Evolutionary conservation across 1,140 invertebrate species (phyloP).

Genomic region (Drosophila pseudoananassae): DNA sequence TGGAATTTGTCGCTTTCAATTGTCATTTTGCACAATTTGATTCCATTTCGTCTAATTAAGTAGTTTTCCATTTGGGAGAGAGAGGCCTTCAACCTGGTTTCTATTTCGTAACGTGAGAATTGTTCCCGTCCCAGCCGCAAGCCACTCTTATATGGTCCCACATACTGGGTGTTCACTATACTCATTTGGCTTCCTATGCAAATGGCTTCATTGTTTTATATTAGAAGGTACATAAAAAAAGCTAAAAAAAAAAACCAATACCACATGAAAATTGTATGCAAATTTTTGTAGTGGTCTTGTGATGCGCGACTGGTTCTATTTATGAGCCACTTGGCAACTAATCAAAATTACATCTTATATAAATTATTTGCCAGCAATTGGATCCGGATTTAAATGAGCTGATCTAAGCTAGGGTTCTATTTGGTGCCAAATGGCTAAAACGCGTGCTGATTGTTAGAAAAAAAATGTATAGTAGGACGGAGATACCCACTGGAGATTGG

Average conservation of each 20-base stretch:
- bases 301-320: slow-evolving; percentile 41
- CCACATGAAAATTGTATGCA: slow-evolving; percentile 58
- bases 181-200: slow-evolving; percentile 41
- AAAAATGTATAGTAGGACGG: too few species aligned
- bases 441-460: slow-evolving; percentile 33
- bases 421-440: slow-evolving; percentile 10
- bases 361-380: slow-evolving; percentile 43
- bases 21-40: slow-evolving; percentile 54
- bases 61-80: slow-evolving; percentile 64
- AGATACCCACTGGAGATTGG: too few species aligned
- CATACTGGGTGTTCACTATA: neutral
- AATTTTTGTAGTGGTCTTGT: slow-evolving; percentile 53
- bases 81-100: slow-evolving; percentile 50
- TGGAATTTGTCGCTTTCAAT: slow-evolving; percentile 66
- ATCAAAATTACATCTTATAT: slow-evolving; percentile 48
- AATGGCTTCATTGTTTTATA: slow-evolving; percentile 72
- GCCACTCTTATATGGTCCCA: slow-evolving; percentile 8
- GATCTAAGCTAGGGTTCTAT: slow-evolving; percentile 16
- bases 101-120: slow-evolving; percentile 69
- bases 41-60: slow-evolving; percentile 71
- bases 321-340: slow-evolving; percentile 8
- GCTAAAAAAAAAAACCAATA: neutral
- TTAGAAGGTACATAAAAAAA: slow-evolving; percentile 26
- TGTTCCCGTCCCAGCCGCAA: slow-evolving; percentile 23
- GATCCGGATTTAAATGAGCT: slow-evolving; percentile 58